Conservation (phyloP, 23 tunicate species). For the Pegea sp. region DNA sequence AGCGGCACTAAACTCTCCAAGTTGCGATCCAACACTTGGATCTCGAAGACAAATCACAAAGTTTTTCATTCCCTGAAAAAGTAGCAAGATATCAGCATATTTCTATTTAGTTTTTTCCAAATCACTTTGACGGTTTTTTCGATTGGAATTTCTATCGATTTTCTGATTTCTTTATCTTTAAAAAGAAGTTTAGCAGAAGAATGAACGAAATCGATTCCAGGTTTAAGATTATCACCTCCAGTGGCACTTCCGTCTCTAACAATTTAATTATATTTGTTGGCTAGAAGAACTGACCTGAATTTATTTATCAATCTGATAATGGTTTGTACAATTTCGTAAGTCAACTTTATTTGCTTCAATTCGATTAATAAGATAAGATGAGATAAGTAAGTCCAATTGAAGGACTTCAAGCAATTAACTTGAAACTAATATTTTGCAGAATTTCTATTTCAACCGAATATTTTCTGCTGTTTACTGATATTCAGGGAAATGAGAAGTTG, state of each 20-base stretch:
- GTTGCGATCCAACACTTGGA: constrained; percentile 45
- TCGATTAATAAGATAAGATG: too few species aligned
- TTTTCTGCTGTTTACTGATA: too few species aligned
- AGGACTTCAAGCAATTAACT: too few species aligned
- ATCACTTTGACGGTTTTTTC: constrained; percentile 14
- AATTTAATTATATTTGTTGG: not conserved
- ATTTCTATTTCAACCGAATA: too few species aligned
- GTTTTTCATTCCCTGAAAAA: constrained; percentile 32
- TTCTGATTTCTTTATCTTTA: constrained; percentile 48
- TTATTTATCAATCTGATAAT: too few species aligned
- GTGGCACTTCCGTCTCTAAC: constrained; percentile 41
- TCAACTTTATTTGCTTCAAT: too few species aligned
- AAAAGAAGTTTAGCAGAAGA: constrained; percentile 19
- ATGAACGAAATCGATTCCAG: constrained; percentile 15
- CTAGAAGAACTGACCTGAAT: too few species aligned
- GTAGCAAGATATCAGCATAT: not conserved
- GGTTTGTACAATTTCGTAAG: too few species aligned
- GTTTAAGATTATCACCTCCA: constrained; percentile 7
- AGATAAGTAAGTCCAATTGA: too few species aligned
- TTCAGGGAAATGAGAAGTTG: too few species aligned
- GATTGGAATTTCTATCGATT: constrained; percentile 16
- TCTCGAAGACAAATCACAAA: constrained; percentile 40
- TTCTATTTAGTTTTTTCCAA: not conserved
- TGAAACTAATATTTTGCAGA: too few species aligned
- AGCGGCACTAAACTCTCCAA: constrained; percentile 57